Conservation (phyloP, 2,888 invertebrate genomes). For the Lysandra bellargus region DNA sequence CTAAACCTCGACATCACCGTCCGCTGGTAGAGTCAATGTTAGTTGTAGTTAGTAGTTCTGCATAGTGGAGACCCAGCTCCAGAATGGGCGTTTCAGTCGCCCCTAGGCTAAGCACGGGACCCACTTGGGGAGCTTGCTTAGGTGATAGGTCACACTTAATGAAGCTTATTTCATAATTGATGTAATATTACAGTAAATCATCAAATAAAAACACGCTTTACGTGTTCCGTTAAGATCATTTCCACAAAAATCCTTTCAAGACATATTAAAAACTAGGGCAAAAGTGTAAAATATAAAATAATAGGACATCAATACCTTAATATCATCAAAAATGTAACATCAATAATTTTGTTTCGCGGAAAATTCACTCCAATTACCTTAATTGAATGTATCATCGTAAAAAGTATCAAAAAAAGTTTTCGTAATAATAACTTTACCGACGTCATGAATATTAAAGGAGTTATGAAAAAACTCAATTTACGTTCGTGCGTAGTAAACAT, state of each 20-base stretch:
- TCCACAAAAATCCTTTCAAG: neutral
- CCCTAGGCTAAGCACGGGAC: no score
- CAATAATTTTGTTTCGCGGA: neutral
- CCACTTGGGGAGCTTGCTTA: no score
- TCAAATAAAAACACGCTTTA: no score
- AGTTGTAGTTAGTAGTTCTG: no score
- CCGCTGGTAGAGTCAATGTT: no score
- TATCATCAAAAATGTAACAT: neutral
- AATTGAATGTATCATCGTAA: constrained; percentile 13
- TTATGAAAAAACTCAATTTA: constrained; percentile 35
- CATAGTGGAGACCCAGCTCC: no score
- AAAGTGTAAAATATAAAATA: neutral
- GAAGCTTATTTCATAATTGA: no score
- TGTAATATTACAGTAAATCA: no score
- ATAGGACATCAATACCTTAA: neutral
- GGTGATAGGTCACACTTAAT: no score
- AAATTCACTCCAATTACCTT: neutral
- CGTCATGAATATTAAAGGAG: constrained; percentile 37
- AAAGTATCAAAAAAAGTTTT: constrained; percentile 24
- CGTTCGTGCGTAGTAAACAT: constrained; percentile 21
- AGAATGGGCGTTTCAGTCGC: no score
- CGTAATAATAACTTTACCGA: constrained; percentile 37
- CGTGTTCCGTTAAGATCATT: no score
- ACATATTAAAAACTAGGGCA: neutral
- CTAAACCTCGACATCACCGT: no score